phyloP scores from a whole-genome alignment of 2,888 invertebrate genomes.

The Clanis bilineata region DNA sequence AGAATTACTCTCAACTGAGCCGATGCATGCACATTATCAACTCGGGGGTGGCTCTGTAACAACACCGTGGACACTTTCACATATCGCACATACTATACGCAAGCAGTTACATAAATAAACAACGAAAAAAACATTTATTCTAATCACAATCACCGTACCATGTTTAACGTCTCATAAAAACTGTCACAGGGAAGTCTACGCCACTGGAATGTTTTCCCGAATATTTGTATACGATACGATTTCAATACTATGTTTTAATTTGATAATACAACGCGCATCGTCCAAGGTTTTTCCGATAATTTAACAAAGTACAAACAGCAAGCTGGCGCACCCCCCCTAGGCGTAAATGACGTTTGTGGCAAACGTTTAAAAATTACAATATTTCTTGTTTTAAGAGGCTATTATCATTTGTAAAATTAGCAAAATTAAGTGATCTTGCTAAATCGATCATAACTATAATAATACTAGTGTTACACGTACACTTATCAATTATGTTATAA shows the following conservation, averaged over 20 bases:
- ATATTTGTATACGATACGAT: slow-evolving; percentile 14
- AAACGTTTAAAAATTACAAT: not conserved
- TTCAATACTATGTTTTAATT: slow-evolving; percentile 17
- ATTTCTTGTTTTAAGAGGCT: too few relatives aligned
- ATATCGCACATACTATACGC: slow-evolving; percentile 43
- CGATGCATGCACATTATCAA: slow-evolving; percentile 58
- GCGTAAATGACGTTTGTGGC: slow-evolving; percentile 35
- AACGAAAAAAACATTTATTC: slow-evolving; percentile 32
- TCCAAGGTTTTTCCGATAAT: slow-evolving; percentile 53
- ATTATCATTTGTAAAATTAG: too few relatives aligned
- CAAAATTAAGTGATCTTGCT: too few relatives aligned
- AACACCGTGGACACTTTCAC: slow-evolving; percentile 43
- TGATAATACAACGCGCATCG: slow-evolving; percentile 43
- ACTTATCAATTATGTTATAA: not conserved
- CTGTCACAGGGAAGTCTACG: slow-evolving; percentile 17
- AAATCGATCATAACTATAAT: too few relatives aligned
- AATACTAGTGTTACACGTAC: too few relatives aligned
- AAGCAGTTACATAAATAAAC: slow-evolving; percentile 70
- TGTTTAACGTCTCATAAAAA: slow-evolving; percentile 27
- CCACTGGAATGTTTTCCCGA: slow-evolving; percentile 1
- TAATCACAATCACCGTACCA: slow-evolving; percentile 39
- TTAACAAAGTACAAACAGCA: slow-evolving; percentile 37
- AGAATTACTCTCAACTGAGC: slow-evolving; percentile 69
- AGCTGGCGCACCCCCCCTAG: slow-evolving; percentile 43
- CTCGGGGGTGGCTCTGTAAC: slow-evolving; percentile 64